Evolutionary conservation across 2,113 vertebrate genomes (phyloP), one percentile per base, ranked within the genome.

Genomic region (Litocranius walleri): DNA sequence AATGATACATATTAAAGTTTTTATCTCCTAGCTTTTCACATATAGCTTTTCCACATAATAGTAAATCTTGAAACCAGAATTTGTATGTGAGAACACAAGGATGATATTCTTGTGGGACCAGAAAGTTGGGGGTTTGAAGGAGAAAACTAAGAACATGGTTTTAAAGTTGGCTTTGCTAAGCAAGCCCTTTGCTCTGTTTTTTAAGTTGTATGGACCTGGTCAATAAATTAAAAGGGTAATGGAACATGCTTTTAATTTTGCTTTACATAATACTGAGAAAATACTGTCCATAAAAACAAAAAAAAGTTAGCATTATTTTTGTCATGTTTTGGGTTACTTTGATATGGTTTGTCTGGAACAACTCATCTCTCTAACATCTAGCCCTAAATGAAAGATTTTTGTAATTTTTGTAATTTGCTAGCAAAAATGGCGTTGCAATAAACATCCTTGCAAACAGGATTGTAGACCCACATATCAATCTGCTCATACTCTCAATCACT

Each of bases 11-110:
- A 36, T 87, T 57, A 40, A 21, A n/a, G 77, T 71, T 81, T 88
- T 89, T 21, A 78, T 36, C 45, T 78, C 21, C 19, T 86, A 94
- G 7, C 3, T 77, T 71, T 71, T 21, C 67, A 71, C 67, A 23
- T 71, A 40, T 23, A 71, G n/a, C 67, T 74, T 91, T 90, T 87
- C 59, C 61, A 89, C 2, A 2, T 82, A 95, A 48, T 2, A 43
- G 40, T 91, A 64, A 80, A 89, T 80, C 71, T 59, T 91, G 33
- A 86, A 85, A 94, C 12, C 33, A 90, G 43, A 82, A 80, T 95
- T 67, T 71, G 1, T 40, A 3, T 36, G 9, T 50, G 13, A 10
- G 2, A 50, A 15, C 1, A 13, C 27, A 27, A 33, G 2, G 23
- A 1, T 40, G 3, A 23, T 45, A 59, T 30, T 91, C 33, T 62